Base-by-base conservation (phyloP, 2,797 vertebrate species). In the Alca torda region DNA sequence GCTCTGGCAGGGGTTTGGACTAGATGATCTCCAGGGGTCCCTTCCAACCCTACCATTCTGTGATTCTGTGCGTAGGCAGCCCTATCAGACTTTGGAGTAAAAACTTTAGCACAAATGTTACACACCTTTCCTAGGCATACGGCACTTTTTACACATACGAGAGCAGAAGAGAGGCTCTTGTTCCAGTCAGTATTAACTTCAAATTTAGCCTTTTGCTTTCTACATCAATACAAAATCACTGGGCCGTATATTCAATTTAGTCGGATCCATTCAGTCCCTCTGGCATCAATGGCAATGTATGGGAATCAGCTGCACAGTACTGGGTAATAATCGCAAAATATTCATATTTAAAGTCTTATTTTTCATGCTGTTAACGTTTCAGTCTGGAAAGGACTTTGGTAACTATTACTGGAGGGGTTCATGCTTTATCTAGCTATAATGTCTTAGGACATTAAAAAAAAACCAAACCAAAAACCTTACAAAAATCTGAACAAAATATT, bases 401-500 rank as follows among this genome's bases (percentile, higher is more conserved):
- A 70, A 50, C 59, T 77, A 11, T 53, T 77, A 91, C 45, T 81
- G 30, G 23, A 88, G 9, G 23, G 7, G 37, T 83, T 93, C 51
- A 33, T 54, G n/a, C 6, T 83, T 84, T 83, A 65, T 46, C 56
- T 88, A 85, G 10, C 68, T 90, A 45, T 5, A 78, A 78, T 6
- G 6, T 28, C 74, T 85, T 72, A 64, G 26, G 37, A 87, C 24
- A 57, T 37, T 4, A 75, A 79, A 68, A 81, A 51, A 3, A 37
- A 45, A 24, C 16, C 31, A 50, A 20, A 6, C 7, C 54, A 13
- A 59, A 59, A 59, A 41, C 12, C 20, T 81, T 86, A 61, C 26
- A 88, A 54, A 48, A 89, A 78, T 82, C 30, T 73, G 80, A 92
- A 89, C 20, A 95, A 94, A 92, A 91, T 89, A 93, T 68, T 93